Evolutionary conservation across 2,888 invertebrate species (phyloP), one percentile per base, ranked within the genome.

Genomic region (Phengaris alcon): DNA sequence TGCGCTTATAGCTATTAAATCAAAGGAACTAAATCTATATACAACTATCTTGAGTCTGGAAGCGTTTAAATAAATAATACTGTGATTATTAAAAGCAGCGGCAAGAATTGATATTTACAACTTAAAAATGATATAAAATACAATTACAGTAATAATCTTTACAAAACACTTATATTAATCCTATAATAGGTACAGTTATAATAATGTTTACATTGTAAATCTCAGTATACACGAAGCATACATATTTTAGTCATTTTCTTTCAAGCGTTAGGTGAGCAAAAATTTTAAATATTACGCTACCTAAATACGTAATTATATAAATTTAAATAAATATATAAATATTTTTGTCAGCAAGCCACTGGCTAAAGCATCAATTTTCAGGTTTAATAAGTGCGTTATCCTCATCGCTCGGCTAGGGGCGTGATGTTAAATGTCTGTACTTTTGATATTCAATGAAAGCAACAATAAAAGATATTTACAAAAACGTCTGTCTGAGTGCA

Each of bases 61-160:
- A 69, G 69, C 69, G 69, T 48, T 35, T 77, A 79, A 77, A 80
- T 84, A 82, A 84, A 82, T 88, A 89, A 88, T 88, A 89, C 88
- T 88, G 88, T 83, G 86, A 83, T 84, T 81, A 83, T 83, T 78
- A 81, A 79, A 80, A 80, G 77, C 79, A 81, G 81, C 81, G 87
- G 87, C 87, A 88, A 88, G 87, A 88, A 79, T 55, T 64, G 52
- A 83, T 80, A 85, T 82, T 81, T 78, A 80, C 79, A 79, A 76
- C 59, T 75, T 78, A 76, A 75, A 77, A 35, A 35, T 35, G 35
- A 0, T 35, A 74, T 74, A 51, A 74, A 59, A 51, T 10, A 74
- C n/a, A n/a, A n/a, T 64, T 35, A 35, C 4, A 46, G 35, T 9
- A 13, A 72, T 73, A 55, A 54, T 55, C 22, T 73, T 54, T 54